Conservation (phyloP, 2,113 vertebrate species). For the Gopherus flavomarginatus region DNA sequence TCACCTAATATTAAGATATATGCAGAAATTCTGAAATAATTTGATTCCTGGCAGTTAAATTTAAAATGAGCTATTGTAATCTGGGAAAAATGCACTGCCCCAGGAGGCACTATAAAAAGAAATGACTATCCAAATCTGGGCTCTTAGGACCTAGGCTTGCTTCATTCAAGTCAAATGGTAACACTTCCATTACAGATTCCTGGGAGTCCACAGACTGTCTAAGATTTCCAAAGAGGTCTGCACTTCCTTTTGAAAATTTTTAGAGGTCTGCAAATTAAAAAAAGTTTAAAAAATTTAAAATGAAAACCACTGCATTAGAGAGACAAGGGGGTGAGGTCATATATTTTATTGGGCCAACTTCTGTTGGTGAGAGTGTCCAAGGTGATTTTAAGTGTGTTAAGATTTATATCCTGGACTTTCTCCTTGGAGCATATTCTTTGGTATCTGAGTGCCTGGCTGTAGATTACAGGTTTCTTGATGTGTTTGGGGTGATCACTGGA, state of each 20-base stretch:
- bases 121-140: background rate
- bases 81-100: background rate
- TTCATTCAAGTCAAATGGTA: fast-evolving
- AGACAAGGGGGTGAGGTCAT: too few species aligned
- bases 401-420: too few species aligned
- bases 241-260: too few species aligned
- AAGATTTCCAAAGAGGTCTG: too few species aligned
- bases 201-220: too few species aligned
- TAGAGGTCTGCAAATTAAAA: too few species aligned
- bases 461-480: background rate
- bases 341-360: too few species aligned
- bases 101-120: background rate
- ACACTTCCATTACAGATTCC: background rate
- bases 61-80: fast-evolving
- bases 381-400: too few species aligned
- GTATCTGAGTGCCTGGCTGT: background rate
- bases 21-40: background rate
- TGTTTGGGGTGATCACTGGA: background rate
- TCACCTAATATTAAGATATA: background rate
- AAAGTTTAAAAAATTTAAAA: too few species aligned
- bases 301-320: too few species aligned
- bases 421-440: too few species aligned
- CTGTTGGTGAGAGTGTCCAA: too few species aligned
- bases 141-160: background rate
- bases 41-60: fast-evolving